Evolutionary conservation across 2,797 vertebrate species (phyloP), one percentile per base, ranked within the genome.

Genomic region (Cygnus olor): DNA sequence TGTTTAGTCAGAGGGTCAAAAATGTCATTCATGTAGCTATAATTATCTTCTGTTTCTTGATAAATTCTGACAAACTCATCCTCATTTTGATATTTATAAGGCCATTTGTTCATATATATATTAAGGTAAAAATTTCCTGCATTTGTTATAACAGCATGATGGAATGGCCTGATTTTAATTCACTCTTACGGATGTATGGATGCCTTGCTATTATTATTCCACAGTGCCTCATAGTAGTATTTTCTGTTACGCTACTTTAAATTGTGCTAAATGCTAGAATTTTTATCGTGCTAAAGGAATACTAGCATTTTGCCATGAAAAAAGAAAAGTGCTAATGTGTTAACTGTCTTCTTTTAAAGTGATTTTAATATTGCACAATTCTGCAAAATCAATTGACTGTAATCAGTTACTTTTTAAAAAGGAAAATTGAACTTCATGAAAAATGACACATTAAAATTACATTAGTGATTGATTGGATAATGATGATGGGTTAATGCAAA

Each of bases 381-480:
- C 28, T 49, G 42, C 45, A 94, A 95, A 97, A 95, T 96, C 77
- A 96, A 64, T 96, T 96, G 89, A 73, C 82, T 89, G 25, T 94
- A 95, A 93, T 95, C 94, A 95, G 72, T 96, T 94, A 82, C 73
- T 69, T 86, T 58, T 92, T 74, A 54, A 87, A 95, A 92, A 88
- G 70, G 63, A 96, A 97, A 97, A 84, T 92, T 95, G 85, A 96
- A 95, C 95, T 96, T 93, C 72, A 76, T 85, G 73, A 94, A 90
- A 94, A 78, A 79, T 85, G 91, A 82, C 60, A 90, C 78, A 45
- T 92, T 94, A 80, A 96, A 91, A 95, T 98, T 97, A 54, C 80
- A 61, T 95, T 97, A 96, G 82, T 97, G 95, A 97, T 95, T 96
- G 94, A 96, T 96, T 93, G 88, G 82, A 93, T 97, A 97, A 96